Evolutionary conservation across 2,113 vertebrate genomes (phyloP), one percentile per base, ranked within the genome.

Genomic region (Triplophysa dalaica): DNA sequence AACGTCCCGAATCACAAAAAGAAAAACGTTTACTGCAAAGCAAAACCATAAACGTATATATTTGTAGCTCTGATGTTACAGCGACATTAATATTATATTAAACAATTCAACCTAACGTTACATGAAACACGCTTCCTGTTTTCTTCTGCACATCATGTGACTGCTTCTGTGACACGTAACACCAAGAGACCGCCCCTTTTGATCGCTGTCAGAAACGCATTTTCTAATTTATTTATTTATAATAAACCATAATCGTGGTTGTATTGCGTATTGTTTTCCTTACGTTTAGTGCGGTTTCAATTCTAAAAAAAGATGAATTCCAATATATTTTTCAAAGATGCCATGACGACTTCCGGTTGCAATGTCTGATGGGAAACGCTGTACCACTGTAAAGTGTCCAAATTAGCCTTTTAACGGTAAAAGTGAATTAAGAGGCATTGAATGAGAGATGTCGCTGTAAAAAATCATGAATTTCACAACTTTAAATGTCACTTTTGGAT

Each of bases 361-460:
- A 50, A 4, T 81, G 72, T 54, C 14, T 76, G 38, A 29, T 63
- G 79, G 79, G 79, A 69, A 76, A 68, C 33, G 2, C 1, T 38
- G 79, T 66, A 22, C 6, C 0, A 29, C 10, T 50, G 19, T 60
- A 19, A 52, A 24, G 1, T 11, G 3, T 29, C 12, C 64, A 54
- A 63, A 33, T 21, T 24, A 29, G 38, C 41, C 21, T 67, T 38
- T 21, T 52, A 22, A 21, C 16, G 19, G 61, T 65, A 38, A 65
- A 38, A 62, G 22, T 11, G 13, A 38, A 64, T 52, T 29, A 64
- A 8, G 10, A n/a, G 1, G 21, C 0, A 66, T 14, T 54, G n/a
- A 8, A 12, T 45, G 43, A 26, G 8, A 19, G 43, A 11, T 16
- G 1, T 14, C 2, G 1, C 22, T 64, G 3, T 50, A 1, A 22